Conservation (phyloP, 2,888 invertebrate genomes). For the Acanthosepion pharaonis region DNA sequence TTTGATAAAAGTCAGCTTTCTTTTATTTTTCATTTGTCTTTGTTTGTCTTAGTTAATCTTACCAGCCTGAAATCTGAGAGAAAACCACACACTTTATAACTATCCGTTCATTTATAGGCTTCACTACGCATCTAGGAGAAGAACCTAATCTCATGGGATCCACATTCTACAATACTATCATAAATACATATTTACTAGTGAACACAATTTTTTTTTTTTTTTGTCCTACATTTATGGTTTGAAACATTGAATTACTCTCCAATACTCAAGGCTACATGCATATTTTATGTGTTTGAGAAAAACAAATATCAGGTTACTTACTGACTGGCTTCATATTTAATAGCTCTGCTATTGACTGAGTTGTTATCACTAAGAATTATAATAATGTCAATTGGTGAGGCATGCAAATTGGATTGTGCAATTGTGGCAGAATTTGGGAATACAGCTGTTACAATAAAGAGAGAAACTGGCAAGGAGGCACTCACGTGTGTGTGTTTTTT, state of each 20-base stretch:
- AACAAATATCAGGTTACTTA: not conserved
- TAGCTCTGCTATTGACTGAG: not conserved
- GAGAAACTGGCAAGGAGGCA: not conserved
- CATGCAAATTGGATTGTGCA: conserved; percentile 5
- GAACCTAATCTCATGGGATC: too few species aligned
- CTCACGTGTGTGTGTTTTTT: not conserved
- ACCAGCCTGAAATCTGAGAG: too few species aligned
- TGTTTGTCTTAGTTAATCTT: too few species aligned
- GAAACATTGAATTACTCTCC: not conserved
- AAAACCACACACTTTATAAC: too few species aligned
- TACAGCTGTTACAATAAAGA: not conserved
- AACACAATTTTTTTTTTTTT: not conserved
- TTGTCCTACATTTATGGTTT: not conserved
- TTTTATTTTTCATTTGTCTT: too few species aligned
- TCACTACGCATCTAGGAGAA: too few species aligned
- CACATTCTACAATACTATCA: not conserved
- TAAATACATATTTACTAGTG: not conserved
- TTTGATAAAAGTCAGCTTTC: too few species aligned
- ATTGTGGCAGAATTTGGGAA: not conserved
- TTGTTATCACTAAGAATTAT: not conserved
- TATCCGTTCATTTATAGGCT: too few species aligned
- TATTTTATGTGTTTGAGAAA: not conserved
- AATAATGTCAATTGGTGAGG: not conserved
- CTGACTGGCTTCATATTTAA: not conserved
- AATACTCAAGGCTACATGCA: not conserved